These are phyloP conservation scores for Orthosia incerta DNA, from an alignment of 2,888 invertebrate genomes.

Conservation along the genomic window DNA sequence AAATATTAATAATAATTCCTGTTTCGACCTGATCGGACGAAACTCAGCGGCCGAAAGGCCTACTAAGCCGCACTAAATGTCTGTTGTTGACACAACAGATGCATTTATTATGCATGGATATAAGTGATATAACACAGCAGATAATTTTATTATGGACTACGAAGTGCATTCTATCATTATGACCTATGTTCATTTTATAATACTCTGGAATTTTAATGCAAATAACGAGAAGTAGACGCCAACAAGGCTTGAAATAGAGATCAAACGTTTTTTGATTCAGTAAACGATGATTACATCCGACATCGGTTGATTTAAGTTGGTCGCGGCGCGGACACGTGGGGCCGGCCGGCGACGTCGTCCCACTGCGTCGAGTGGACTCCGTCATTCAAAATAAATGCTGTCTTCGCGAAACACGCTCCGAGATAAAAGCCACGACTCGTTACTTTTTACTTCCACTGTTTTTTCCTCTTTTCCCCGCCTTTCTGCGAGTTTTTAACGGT, in stretches of 20 bases:
- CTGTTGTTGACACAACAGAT: neutral
- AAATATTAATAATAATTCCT: no score
- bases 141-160: constrained; percentile 2
- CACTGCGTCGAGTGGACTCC: constrained; percentile 64
- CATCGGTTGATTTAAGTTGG: constrained; percentile 75
- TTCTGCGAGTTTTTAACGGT: constrained; percentile 84
- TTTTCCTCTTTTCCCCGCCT: constrained; percentile 77
- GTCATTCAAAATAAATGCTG: constrained; percentile 79
- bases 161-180: constrained; percentile 15
- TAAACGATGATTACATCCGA: constrained; percentile 83
- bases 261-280: constrained; percentile 83
- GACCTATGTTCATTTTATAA: constrained; percentile 47
- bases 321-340: constrained; percentile 57
- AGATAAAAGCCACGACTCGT: constrained; percentile 78
- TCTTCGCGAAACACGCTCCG: constrained; percentile 79
- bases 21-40: no score
- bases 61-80: neutral
- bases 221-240: constrained; percentile 50
- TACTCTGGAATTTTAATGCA: constrained; percentile 49
- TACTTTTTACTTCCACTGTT: constrained; percentile 78
- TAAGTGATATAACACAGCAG: neutral
- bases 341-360: constrained; percentile 53
- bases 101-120: constrained; percentile 9
- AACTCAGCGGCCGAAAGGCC: no score
- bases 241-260: constrained; percentile 71